Conservation (phyloP, 2,888 invertebrate genomes). For the Archips xylosteana region DNA sequence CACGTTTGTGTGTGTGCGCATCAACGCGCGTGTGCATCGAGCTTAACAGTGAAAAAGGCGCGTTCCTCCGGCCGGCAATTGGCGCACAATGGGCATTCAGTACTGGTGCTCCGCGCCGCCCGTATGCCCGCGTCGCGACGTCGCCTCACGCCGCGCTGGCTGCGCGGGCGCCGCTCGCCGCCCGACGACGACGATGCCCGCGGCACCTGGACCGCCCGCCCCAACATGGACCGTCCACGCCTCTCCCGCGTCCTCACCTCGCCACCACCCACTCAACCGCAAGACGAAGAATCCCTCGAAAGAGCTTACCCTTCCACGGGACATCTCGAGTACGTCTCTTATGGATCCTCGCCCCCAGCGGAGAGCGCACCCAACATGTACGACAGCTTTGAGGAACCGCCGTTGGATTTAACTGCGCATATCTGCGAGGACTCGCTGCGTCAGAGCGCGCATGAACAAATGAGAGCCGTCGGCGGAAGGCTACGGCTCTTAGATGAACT, state of each 20-base stretch:
- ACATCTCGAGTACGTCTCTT: constrained; percentile 92
- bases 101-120: constrained; percentile 62
- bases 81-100: constrained; percentile 70
- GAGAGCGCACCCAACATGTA: constrained; percentile 93
- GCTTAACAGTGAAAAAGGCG: constrained; percentile 57
- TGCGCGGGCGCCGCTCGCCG: constrained; percentile 67
- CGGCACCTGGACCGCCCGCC: constrained; percentile 51
- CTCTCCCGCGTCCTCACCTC: constrained; percentile 63
- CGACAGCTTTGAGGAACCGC: constrained; percentile 92
- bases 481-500: constrained; percentile 90
- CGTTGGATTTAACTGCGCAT: constrained; percentile 89
- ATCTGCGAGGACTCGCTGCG: constrained; percentile 91
- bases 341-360: constrained; percentile 92
- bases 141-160: constrained; percentile 73
- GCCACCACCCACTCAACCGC: constrained; percentile 66
- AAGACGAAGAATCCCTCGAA: constrained; percentile 84
- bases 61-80: constrained; percentile 68
- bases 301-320: constrained; percentile 88
- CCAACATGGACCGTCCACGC: constrained; percentile 67
- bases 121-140: constrained; percentile 78
- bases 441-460: constrained; percentile 90
- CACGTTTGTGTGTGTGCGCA: not conserved
- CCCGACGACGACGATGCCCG: constrained; percentile 63
- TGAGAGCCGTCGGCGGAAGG: constrained; percentile 89
- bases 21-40: constrained; percentile 41